A percentile compares a stretch with the other conserved stretches of the same genome.
phyloP scores from a whole-genome alignment of 1,140 invertebrate genomes.

The Wasmannia auropunctata region DNA sequence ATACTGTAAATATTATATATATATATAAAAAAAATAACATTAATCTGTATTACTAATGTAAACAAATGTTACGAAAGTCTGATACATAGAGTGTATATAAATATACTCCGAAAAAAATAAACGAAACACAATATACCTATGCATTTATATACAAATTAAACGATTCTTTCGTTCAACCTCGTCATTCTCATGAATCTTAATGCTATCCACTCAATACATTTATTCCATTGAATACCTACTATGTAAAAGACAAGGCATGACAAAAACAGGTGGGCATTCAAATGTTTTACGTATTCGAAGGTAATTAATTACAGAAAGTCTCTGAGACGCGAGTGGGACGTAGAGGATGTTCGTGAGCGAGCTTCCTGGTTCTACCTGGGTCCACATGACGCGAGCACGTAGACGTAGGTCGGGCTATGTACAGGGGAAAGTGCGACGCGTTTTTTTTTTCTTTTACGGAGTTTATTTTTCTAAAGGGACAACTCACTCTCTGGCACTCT shows the following conservation, averaged over 20 bases:
- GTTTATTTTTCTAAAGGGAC: no score
- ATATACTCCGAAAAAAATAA: no score
- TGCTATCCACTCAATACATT: background rate
- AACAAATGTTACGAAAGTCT: no score
- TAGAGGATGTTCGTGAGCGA: background rate
- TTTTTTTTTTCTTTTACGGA: no score
- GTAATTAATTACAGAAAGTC: background rate
- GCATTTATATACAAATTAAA: no score
- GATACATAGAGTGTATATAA: no score
- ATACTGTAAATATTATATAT: constrained; percentile 86
- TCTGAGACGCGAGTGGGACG: background rate
- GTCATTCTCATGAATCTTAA: background rate
- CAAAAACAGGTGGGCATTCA: no score
- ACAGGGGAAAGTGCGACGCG: background rate
- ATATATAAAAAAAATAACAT: background rate
- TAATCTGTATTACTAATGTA: no score
- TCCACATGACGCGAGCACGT: background rate
- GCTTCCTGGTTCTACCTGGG: background rate
- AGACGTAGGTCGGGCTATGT: no score
- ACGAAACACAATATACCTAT: no score
- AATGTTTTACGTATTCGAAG: background rate
- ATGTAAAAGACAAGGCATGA: background rate
- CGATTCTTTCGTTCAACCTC: no score
- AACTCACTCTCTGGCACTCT: constrained; percentile 23
- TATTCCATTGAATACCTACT: no score